Conservation (phyloP, 2,888 invertebrate genomes). For the Tridacna crocea region DNA sequence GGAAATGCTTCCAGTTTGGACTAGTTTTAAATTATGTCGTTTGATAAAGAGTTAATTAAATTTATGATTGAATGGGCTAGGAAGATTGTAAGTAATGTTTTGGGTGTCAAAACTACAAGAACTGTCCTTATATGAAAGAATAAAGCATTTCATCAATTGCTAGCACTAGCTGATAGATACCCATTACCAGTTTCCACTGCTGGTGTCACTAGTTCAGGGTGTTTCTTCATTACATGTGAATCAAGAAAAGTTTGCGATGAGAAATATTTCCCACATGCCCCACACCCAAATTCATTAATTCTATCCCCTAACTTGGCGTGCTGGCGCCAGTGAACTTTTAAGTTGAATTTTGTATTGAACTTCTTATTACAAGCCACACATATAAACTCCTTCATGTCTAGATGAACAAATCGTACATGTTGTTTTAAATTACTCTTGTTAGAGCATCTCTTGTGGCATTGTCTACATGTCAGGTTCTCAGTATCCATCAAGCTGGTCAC, state of each 20-base stretch:
- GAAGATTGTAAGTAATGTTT: too few species aligned
- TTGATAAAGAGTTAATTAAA: too few species aligned
- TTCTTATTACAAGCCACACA: constrained; percentile 39
- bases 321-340: constrained; percentile 50
- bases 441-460: constrained; percentile 48
- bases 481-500: constrained; percentile 29
- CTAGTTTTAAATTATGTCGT: too few species aligned
- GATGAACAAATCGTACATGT: constrained; percentile 45
- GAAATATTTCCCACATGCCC: constrained; percentile 36
- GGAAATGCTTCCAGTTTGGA: too few species aligned
- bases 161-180: too few species aligned
- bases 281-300: constrained; percentile 30
- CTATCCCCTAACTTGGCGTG: constrained; percentile 30
- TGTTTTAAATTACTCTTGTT: constrained; percentile 51
- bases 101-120: too few species aligned
- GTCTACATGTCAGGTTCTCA: constrained; percentile 31
- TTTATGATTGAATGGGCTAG: too few species aligned
- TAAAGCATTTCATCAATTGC: too few species aligned
- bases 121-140: too few species aligned
- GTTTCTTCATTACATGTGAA: constrained; percentile 34
- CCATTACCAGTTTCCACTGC: background rate
- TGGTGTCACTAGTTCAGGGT: background rate
- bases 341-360: constrained; percentile 47
- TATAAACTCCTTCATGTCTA: constrained; percentile 43
- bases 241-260: constrained; percentile 34